Evolutionary conservation across 1,140 invertebrate genomes (phyloP).

Genomic region (Danaus melanippus): DNA sequence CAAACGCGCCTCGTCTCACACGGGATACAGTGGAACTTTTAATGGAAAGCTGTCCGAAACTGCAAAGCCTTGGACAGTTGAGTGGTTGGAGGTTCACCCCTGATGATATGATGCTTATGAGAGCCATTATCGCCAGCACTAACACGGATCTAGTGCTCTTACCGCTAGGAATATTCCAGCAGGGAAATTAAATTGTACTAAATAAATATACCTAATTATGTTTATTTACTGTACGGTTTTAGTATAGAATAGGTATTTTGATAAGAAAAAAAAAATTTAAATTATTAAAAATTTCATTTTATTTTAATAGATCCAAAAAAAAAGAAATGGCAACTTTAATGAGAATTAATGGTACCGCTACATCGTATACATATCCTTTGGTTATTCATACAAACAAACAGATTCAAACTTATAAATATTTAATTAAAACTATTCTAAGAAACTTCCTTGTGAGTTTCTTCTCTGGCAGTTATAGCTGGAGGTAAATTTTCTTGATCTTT

Average conservation of each 20-base stretch:
- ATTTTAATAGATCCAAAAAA: slow-evolving; percentile 1
- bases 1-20: slow-evolving; percentile 74
- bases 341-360: slow-evolving; percentile 22
- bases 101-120: slow-evolving; percentile 76
- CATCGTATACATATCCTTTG: slow-evolving; percentile 14
- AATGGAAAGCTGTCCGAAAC: slow-evolving; percentile 76
- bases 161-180: slow-evolving; percentile 70
- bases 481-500: slow-evolving; percentile 4
- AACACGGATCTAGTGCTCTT: slow-evolving; percentile 74
- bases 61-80: slow-evolving; percentile 75
- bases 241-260: too few species aligned
- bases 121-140: slow-evolving; percentile 75
- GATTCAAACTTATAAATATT: neutral
- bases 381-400: slow-evolving; percentile 4
- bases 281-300: neutral
- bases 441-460: too few species aligned
- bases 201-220: slow-evolving; percentile 4
- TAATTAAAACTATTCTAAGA: neutral
- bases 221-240: slow-evolving; percentile 5
- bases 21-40: slow-evolving; percentile 74
- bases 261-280: neutral
- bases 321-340: neutral
- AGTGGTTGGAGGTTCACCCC: slow-evolving; percentile 76
- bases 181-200: slow-evolving; percentile 37
- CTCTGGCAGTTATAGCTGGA: neutral